These are phyloP conservation scores for Symphodus melops DNA, from an alignment of 2,113 vertebrate genomes.

Conservation along the genomic window DNA sequence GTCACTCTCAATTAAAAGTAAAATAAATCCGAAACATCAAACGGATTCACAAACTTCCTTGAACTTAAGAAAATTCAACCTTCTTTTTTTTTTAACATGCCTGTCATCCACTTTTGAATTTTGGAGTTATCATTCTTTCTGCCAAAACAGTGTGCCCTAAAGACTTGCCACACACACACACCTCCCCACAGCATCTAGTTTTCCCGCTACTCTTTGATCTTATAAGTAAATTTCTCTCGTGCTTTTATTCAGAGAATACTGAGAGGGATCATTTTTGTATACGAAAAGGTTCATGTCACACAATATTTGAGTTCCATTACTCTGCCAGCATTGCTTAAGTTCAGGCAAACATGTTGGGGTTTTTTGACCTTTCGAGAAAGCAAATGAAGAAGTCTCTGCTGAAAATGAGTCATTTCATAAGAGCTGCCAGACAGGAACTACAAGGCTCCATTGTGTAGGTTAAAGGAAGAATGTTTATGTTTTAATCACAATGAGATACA, in stretches of 20 bases:
- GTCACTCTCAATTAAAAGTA: conserved; percentile 1
- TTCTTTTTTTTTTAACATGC: conserved; percentile 11
- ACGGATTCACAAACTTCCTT: conserved; percentile 10
- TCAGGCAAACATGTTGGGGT: conserved; percentile 10
- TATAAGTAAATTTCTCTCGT: conserved; percentile 25
- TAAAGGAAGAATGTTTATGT: too few relatives aligned
- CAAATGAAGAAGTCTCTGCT: conserved; percentile 18
- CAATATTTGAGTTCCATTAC: conserved; percentile 11
- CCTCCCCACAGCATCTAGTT: conserved; percentile 37
- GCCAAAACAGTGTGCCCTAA: conserved; percentile 23
- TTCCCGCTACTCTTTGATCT: conserved; percentile 67
- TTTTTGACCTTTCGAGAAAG: conserved; percentile 14
- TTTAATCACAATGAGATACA: too few relatives aligned
- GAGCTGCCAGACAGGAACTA: neutral
- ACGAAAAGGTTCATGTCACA: conserved; percentile 21
- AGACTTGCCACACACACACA: conserved; percentile 35
- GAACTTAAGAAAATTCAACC: conserved; percentile 19
- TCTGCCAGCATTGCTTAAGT: neutral
- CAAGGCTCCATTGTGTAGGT: too few relatives aligned
- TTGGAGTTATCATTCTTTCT: conserved; percentile 34
- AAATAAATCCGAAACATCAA: conserved; percentile 23
- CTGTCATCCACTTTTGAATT: conserved; percentile 45
- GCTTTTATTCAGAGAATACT: conserved; percentile 39
- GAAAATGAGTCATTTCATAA: conserved; percentile 9
- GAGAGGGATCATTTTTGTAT: neutral